phyloP scores from a whole-genome alignment of 2,113 vertebrate genomes.

The Phylloscopus whistleri region DNA sequence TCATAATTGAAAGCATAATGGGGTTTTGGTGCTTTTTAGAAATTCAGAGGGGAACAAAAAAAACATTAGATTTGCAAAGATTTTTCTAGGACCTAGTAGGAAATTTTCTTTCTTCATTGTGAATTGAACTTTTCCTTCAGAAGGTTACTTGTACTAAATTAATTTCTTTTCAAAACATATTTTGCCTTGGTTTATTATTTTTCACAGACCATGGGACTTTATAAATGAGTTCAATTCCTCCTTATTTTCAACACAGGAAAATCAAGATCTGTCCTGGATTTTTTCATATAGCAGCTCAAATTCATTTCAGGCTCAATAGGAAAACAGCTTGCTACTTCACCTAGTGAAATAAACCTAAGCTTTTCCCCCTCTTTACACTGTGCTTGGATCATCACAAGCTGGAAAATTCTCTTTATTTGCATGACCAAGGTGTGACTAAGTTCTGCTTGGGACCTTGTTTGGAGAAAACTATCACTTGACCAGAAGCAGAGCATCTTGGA shows the following conservation, averaged over 20 bases:
- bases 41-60: background rate
- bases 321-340: background rate
- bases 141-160: background rate
- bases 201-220: background rate
- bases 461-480: background rate
- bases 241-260: background rate
- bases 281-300: background rate
- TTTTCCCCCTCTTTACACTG: background rate
- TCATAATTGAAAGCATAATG: background rate
- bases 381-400: background rate
- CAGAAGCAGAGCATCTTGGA: background rate
- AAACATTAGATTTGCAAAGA: background rate
- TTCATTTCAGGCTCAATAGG: background rate
- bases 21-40: background rate
- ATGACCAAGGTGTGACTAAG: background rate
- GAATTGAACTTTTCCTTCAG: background rate
- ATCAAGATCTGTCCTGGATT: background rate
- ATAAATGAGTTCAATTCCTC: background rate
- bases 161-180: background rate
- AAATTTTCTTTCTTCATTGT: background rate
- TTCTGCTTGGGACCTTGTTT: background rate
- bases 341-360: background rate
- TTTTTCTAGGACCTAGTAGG: background rate
- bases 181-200: background rate
- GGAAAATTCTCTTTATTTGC: background rate